A percentile compares a stretch with the other conserved stretches of the same genome.
These are phyloP conservation scores for Lemur catta DNA, from an alignment of 2,797 vertebrate species.

Conservation along the genomic window DNA sequence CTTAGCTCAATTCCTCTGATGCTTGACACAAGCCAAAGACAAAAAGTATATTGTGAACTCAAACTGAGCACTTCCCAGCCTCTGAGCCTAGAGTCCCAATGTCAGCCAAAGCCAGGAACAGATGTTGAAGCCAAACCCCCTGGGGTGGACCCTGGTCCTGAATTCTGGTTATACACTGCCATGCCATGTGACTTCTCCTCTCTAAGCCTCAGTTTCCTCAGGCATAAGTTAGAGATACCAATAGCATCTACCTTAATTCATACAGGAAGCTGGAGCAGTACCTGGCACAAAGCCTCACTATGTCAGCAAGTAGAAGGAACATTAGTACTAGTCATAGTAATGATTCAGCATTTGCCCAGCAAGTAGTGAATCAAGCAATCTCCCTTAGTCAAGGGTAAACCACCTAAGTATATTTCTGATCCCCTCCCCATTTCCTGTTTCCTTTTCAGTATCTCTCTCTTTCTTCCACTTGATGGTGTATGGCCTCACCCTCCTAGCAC, in stretches of 20 bases:
- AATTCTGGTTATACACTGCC: not conserved
- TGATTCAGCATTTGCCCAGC: not conserved
- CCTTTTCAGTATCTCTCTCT: not conserved
- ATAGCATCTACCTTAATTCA: not conserved
- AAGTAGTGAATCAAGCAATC: not conserved
- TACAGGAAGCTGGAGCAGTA: not conserved
- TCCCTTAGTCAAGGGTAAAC: not conserved
- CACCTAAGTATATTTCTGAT: not conserved
- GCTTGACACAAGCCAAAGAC: not conserved
- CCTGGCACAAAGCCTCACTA: not conserved
- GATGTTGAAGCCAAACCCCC: not conserved
- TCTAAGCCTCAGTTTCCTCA: not conserved
- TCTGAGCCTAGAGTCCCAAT: not conserved
- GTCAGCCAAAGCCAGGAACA: not conserved
- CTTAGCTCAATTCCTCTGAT: not conserved
- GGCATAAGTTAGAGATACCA: not conserved
- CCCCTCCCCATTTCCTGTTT: not conserved
- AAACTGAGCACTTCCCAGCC: not conserved
- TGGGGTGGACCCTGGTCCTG: not conserved
- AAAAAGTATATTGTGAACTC: not conserved
- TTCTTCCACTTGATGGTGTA: not conserved
- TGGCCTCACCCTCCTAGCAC: not conserved
- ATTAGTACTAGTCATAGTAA: not conserved
- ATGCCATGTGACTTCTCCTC: not conserved
- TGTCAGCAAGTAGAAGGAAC: not conserved